Evolutionary conservation across 2,797 vertebrate genomes (phyloP).

Genomic region (Cetoscarus ocellatus): DNA sequence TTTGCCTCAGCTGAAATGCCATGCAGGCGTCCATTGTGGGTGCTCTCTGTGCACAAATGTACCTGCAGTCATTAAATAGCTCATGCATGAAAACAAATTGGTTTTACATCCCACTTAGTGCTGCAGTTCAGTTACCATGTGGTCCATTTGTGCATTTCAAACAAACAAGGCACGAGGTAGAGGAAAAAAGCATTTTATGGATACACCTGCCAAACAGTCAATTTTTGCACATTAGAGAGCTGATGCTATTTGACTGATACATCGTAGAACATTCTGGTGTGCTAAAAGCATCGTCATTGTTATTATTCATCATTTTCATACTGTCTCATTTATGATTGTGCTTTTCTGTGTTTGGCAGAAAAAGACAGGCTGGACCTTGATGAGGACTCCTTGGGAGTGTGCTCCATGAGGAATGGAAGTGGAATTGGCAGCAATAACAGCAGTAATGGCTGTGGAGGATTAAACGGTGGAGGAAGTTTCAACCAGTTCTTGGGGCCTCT

Average conservation of each 20-base stretch:
- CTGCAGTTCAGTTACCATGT: conserved; percentile 75
- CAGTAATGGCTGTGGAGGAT: conserved; percentile 67
- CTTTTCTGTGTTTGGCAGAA: conserved; percentile 63
- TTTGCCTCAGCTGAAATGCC: conserved; percentile 35
- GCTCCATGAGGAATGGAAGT: conserved; percentile 75
- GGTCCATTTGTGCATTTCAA: conserved; percentile 69
- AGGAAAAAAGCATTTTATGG: conserved; percentile 31
- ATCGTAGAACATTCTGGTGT: not conserved
- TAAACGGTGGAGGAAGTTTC: conserved; percentile 74
- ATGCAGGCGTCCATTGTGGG: conserved; percentile 16
- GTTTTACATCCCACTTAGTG: conserved; percentile 60
- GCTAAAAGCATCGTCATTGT: not conserved
- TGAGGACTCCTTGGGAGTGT: conserved; percentile 83
- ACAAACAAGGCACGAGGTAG: conserved; percentile 14
- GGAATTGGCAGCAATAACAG: conserved; percentile 67
- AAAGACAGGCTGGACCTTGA: conserved; percentile 85
- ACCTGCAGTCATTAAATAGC: conserved; percentile 40
- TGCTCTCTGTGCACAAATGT: conserved; percentile 17
- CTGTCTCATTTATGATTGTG: conserved; percentile 20
- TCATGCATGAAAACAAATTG: conserved; percentile 64
- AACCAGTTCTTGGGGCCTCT: conserved; percentile 89
- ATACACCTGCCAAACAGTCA: conserved; percentile 33
- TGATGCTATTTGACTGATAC: conserved; percentile 17
- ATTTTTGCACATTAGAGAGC: conserved; percentile 9
- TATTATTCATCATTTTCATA: conserved; percentile 12